A percentile compares a stretch with the other conserved stretches of the same genome.
Conservation (phyloP, 92 coral and sea anemone genomes). For the Siderastrea siderea region DNA sequence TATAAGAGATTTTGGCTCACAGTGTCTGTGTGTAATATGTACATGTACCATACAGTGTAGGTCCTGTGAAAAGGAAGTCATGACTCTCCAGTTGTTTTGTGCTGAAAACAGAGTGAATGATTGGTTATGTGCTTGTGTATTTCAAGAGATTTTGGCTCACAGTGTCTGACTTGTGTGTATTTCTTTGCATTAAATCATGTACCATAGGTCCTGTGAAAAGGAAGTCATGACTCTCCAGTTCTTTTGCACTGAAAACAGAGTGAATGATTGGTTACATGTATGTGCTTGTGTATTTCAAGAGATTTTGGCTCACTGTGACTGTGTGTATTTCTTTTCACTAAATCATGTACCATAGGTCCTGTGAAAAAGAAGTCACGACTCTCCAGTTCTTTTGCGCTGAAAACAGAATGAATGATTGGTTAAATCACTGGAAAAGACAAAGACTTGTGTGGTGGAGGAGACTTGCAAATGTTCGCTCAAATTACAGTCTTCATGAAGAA, state of each 20-base stretch:
- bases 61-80: slow-evolving; percentile 75
- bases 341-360: slow-evolving; percentile 52
- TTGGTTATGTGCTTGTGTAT: slow-evolving; percentile 60
- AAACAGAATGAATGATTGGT: slow-evolving; percentile 84
- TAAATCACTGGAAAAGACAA: slow-evolving; percentile 93
- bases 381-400: slow-evolving; percentile 83
- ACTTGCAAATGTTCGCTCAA: slow-evolving; percentile 89
- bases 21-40: too few relatives aligned
- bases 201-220: slow-evolving; percentile 74
- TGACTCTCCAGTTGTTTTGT: slow-evolving; percentile 80
- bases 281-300: too few relatives aligned
- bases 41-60: slow-evolving; percentile 41
- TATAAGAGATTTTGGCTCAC: too few relatives aligned
- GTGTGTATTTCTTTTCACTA: not conserved
- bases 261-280: slow-evolving; percentile 87
- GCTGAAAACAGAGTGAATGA: slow-evolving; percentile 76
- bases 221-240: slow-evolving; percentile 78
- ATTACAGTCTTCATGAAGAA: slow-evolving; percentile 70
- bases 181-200: not conserved
- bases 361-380: slow-evolving; percentile 72
- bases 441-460: slow-evolving; percentile 98
- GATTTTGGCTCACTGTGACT: not conserved
- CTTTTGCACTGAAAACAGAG: slow-evolving; percentile 79
- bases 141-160: not conserved
- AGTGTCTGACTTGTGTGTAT: not conserved